phyloP scores from a whole-genome alignment of 92 coral and sea anemone genomes.

The Palythoa grandiflora region DNA sequence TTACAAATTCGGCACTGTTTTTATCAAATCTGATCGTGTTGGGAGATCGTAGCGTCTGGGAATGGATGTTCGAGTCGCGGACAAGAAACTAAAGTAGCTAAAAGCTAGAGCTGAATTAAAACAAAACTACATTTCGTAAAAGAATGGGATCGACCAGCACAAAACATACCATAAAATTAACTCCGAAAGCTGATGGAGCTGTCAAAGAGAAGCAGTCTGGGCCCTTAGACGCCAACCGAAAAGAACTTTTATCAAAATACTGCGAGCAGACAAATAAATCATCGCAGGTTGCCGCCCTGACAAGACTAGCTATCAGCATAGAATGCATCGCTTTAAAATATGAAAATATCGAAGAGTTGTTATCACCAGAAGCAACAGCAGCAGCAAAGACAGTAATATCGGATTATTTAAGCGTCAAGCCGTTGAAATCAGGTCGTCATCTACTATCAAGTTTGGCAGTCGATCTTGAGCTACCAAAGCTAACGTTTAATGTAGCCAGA shows the following conservation, averaged over 20 bases:
- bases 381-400: not conserved
- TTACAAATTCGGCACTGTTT: no score
- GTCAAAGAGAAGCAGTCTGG: not conserved
- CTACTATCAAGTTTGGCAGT: constrained; percentile 37
- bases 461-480: constrained; percentile 54
- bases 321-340: constrained; percentile 11
- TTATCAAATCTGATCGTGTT: no score
- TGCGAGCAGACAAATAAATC: not conserved
- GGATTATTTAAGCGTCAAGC: not conserved
- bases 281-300: constrained; percentile 3
- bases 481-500: constrained; percentile 35
- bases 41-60: no score
- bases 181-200: not conserved
- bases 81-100: no score
- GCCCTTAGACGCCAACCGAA: constrained; percentile 5
- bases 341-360: constrained; percentile 21
- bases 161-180: not conserved
- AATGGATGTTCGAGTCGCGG: no score
- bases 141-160: constrained; percentile 31
- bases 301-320: not conserved
- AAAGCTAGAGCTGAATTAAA: no score
- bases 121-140: no score
- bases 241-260: constrained; percentile 24
- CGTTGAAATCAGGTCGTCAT: not conserved
- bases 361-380: not conserved